Evolutionary conservation across 2,797 vertebrate species (phyloP).

Genomic region (Trematomus bernacchii): DNA sequence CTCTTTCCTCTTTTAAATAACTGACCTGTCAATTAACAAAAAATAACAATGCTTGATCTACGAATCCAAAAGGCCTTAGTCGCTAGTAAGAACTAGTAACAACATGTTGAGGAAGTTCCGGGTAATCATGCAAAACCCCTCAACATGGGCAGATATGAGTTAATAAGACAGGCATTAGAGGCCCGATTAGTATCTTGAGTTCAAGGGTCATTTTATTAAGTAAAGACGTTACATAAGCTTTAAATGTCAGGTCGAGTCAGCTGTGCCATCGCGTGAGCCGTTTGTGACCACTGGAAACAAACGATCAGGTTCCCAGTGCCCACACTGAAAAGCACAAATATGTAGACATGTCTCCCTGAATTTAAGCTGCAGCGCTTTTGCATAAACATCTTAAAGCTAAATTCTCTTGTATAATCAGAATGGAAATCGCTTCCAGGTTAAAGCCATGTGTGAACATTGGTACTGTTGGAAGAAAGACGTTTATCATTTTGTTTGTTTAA

Average conservation of each 20-base stretch:
- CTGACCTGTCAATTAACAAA: no score
- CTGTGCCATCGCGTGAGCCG: slow-evolving; percentile 44
- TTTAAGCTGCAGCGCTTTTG: neutral
- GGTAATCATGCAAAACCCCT: neutral
- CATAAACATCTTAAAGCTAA: neutral
- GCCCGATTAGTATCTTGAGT: slow-evolving; percentile 28
- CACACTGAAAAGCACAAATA: neutral
- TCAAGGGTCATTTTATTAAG: slow-evolving; percentile 40
- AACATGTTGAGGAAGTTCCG: neutral
- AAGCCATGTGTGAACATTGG: no score
- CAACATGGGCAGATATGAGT: neutral
- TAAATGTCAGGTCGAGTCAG: slow-evolving; percentile 34
- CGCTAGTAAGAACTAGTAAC: no score
- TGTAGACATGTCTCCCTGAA: no score
- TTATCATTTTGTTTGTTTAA: neutral
- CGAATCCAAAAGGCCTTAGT: no score
- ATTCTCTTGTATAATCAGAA: neutral
- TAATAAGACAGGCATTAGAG: neutral
- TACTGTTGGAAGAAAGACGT: no score
- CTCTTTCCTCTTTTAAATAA: no score
- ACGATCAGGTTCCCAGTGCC: neutral
- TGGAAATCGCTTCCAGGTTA: neutral
- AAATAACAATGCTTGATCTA: no score
- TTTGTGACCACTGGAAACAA: slow-evolving; percentile 20
- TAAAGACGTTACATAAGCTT: slow-evolving; percentile 47